A percentile compares a stretch with the other conserved stretches of the same genome.
Evolutionary conservation across 2,113 vertebrate genomes (phyloP).

Genomic region (Tinamus guttatus): DNA sequence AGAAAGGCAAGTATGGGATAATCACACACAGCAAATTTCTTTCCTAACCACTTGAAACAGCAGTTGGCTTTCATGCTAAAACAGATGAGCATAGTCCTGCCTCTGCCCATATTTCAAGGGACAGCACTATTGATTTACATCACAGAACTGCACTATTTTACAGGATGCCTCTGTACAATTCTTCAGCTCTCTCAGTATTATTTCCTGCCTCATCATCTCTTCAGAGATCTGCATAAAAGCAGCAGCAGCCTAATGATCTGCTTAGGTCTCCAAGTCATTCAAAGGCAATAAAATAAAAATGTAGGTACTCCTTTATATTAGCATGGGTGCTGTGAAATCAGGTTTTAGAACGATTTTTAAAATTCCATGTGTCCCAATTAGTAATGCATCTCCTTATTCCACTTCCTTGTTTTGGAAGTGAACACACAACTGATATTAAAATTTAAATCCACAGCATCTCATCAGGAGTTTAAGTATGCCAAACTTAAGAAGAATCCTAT

Average conservation of each 20-base stretch:
- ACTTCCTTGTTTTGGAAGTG: neutral
- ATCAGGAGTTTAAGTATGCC: neutral
- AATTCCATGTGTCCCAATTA: accelerated
- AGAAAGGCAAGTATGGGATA: neutral
- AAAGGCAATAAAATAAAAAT: neutral
- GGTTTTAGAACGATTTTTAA: neutral
- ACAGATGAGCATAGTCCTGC: accelerated
- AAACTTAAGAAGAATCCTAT: accelerated
- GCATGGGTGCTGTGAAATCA: neutral
- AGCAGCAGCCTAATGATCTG: neutral
- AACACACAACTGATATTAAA: neutral
- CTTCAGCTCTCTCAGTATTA: neutral
- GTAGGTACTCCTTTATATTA: neutral
- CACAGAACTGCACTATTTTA: neutral
- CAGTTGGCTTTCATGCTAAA: neutral
- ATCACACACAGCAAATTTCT: neutral
- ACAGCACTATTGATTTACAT: neutral
- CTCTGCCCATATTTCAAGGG: neutral
- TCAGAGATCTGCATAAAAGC: neutral
- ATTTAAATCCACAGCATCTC: neutral
- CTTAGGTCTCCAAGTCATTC: neutral
- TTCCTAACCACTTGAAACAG: neutral
- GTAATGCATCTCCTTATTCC: neutral
- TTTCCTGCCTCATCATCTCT: neutral
- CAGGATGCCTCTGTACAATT: neutral